phyloP scores from a whole-genome alignment of 2,797 vertebrate species.

The Pipistrellus pipistrellus region DNA sequence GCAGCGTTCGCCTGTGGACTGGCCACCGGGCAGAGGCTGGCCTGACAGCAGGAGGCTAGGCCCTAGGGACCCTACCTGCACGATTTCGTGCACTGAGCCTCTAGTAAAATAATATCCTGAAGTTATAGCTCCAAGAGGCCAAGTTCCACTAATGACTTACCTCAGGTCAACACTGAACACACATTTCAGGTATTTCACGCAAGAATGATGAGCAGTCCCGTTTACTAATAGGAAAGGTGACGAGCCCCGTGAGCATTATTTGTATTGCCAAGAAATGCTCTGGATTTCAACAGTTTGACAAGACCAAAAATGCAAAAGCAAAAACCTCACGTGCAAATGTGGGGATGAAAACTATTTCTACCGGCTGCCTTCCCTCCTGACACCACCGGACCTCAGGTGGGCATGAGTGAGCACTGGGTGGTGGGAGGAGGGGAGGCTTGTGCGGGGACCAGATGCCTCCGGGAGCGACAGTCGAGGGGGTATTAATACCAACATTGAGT shows the following conservation, averaged over 20 bases:
- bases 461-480: fast-evolving
- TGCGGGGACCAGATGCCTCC: not conserved
- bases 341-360: not conserved
- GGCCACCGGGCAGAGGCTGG: too few relatives aligned
- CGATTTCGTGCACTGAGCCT: too few relatives aligned
- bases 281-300: not conserved
- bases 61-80: too few relatives aligned
- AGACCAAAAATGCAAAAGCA: constrained; percentile 28
- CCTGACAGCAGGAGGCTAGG: too few relatives aligned
- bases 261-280: not conserved
- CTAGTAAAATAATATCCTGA: not conserved
- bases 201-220: not conserved
- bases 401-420: fast-evolving
- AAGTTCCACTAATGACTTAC: not conserved
- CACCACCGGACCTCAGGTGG: not conserved
- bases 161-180: not conserved
- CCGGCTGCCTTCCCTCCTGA: not conserved
- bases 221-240: not conserved
- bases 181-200: constrained; percentile 23
- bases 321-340: not conserved
- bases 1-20: too few relatives aligned
- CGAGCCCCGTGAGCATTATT: not conserved
- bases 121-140: not conserved
- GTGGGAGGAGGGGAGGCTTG: too few relatives aligned
- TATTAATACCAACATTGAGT: not conserved